Percentiles rank a stretch among this genome's conserved stretches.
Conservation (phyloP, 2,113 vertebrate species). For the Ovibos moschatus region DNA sequence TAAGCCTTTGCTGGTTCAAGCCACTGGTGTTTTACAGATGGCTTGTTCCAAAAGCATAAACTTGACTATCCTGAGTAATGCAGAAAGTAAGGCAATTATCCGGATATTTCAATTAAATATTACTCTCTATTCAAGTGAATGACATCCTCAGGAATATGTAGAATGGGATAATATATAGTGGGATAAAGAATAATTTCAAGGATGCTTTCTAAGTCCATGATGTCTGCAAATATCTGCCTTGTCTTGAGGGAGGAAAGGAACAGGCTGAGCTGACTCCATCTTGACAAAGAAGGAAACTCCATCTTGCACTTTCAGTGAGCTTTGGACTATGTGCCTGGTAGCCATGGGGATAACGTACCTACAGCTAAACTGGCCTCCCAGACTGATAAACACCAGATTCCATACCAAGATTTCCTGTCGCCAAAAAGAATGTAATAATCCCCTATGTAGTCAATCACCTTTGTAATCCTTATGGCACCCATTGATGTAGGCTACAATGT, state of each 20-base stretch:
- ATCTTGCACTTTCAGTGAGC: neutral
- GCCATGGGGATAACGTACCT: neutral
- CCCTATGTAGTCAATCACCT: neutral
- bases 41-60: neutral
- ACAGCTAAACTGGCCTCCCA: neutral
- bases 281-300: neutral
- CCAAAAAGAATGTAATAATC: neutral
- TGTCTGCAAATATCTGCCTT: neutral
- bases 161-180: neutral
- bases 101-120: neutral
- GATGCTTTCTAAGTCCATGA: neutral
- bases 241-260: neutral
- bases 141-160: neutral
- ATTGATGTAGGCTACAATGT: neutral
- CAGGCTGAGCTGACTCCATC: neutral
- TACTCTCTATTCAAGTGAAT: neutral
- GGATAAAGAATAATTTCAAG: neutral
- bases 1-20: neutral
- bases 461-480: neutral
- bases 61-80: neutral
- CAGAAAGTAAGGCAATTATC: neutral
- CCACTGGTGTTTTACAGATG: neutral
- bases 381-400: neutral
- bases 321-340: neutral
- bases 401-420: neutral